Percentiles rank a stretch among this genome's conserved stretches.
phyloP scores from a whole-genome alignment of 2,888 invertebrate genomes.

The Cantharis flavilabris region DNA sequence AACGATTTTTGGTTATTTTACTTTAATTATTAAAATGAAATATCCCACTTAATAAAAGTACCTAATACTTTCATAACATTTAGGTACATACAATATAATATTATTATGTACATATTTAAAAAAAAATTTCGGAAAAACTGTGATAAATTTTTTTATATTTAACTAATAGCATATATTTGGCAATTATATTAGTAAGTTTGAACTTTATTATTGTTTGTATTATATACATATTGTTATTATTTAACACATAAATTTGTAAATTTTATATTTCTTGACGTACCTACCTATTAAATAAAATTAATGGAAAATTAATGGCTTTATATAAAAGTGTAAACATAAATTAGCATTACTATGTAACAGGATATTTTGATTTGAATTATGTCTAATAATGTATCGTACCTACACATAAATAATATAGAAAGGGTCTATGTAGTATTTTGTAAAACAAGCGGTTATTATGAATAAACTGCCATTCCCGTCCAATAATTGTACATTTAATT shows the following conservation, averaged over 20 bases:
- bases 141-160: constrained; percentile 29
- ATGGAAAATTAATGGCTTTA: constrained; percentile 12
- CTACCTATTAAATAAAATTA: background rate
- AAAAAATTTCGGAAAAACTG: constrained; percentile 22
- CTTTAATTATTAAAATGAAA: background rate
- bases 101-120: background rate
- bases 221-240: constrained; percentile 21
- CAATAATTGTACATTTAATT: background rate
- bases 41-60: background rate
- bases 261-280: constrained; percentile 9
- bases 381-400: background rate
- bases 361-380: background rate
- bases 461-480: background rate
- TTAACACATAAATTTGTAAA: constrained; percentile 27
- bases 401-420: background rate
- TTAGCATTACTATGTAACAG: background rate
- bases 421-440: background rate
- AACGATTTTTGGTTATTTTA: background rate
- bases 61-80: background rate
- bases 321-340: constrained; percentile 1
- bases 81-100: background rate
- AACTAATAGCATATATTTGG: constrained; percentile 20
- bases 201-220: constrained; percentile 23
- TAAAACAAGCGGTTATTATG: background rate
- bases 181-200: constrained; percentile 48